Conservation (phyloP, 2,113 vertebrate species). For the Grallaria varia region DNA sequence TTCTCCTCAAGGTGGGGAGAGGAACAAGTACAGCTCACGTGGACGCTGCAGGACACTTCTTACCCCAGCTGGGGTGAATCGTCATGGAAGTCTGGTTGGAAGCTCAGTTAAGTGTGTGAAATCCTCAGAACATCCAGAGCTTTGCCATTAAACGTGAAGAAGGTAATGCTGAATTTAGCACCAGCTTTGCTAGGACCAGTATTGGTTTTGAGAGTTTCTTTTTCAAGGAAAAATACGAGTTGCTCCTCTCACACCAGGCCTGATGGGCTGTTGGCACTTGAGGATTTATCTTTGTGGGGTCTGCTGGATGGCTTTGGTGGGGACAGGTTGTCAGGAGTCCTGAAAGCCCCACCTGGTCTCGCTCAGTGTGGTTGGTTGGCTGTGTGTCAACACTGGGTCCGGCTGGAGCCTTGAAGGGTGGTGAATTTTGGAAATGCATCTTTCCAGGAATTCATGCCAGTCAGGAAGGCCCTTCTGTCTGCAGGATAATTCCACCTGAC, state of each 20-base stretch:
- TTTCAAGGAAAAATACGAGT: neutral
- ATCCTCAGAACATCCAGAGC: neutral
- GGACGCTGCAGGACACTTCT: neutral
- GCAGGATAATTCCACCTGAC: neutral
- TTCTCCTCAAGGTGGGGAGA: neutral
- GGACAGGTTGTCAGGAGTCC: neutral
- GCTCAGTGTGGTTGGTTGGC: neutral
- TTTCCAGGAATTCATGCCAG: neutral
- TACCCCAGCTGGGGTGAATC: neutral
- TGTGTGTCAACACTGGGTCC: accelerated
- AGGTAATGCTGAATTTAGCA: neutral
- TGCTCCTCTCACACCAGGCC: accelerated
- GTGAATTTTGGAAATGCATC: neutral
- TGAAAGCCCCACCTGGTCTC: neutral
- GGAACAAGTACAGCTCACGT: neutral
- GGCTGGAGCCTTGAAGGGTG: neutral
- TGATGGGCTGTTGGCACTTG: neutral
- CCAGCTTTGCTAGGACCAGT: neutral
- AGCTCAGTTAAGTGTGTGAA: neutral
- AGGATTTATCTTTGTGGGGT: neutral
- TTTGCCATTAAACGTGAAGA: neutral
- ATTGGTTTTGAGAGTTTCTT: neutral
- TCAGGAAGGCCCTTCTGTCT: neutral
- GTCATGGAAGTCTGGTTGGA: neutral
- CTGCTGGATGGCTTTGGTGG: neutral